phyloP scores from a whole-genome alignment of 2,888 invertebrate genomes.

The Drosophila colorata region DNA sequence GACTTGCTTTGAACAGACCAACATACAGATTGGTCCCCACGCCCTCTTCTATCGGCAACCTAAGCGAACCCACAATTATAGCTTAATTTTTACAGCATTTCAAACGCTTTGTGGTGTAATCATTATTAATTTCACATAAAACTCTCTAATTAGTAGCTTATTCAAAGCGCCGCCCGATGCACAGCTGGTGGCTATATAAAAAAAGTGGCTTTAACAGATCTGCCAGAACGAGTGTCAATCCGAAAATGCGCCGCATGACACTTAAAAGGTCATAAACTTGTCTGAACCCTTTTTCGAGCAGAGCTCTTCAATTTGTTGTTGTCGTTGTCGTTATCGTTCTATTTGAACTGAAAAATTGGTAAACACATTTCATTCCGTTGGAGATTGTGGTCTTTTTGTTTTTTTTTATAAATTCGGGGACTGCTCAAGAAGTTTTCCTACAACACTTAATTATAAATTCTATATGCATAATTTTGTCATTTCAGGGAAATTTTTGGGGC shows the following conservation, averaged over 20 bases:
- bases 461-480: conserved; percentile 68
- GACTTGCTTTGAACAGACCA: not conserved
- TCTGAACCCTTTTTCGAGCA: conserved; percentile 43
- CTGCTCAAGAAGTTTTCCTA: conserved; percentile 14
- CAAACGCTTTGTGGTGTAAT: conserved; percentile 54
- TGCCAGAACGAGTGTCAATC: conserved; percentile 51
- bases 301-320: conserved; percentile 8
- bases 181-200: conserved; percentile 61
- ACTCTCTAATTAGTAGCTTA: conserved; percentile 68
- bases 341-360: conserved; percentile 27
- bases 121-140: conserved; percentile 75
- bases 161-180: conserved; percentile 63
- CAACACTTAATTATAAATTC: conserved; percentile 65
- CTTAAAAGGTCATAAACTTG: conserved; percentile 70
- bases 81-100: conserved; percentile 59
- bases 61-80: conserved; percentile 53
- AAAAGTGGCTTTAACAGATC: conserved; percentile 7
- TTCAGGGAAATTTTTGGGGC: conserved; percentile 64
- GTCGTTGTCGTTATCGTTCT: conserved; percentile 1
- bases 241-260: conserved; percentile 63
- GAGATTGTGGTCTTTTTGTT: conserved; percentile 6
- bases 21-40: not conserved
- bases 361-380: conserved; percentile 53
- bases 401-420: not conserved
- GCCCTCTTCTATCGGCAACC: conserved; percentile 15